Percentiles rank a stretch among this genome's conserved stretches.
Evolutionary conservation across 2,888 invertebrate genomes (phyloP).

Genomic region (Caenorhabditis afra): DNA sequence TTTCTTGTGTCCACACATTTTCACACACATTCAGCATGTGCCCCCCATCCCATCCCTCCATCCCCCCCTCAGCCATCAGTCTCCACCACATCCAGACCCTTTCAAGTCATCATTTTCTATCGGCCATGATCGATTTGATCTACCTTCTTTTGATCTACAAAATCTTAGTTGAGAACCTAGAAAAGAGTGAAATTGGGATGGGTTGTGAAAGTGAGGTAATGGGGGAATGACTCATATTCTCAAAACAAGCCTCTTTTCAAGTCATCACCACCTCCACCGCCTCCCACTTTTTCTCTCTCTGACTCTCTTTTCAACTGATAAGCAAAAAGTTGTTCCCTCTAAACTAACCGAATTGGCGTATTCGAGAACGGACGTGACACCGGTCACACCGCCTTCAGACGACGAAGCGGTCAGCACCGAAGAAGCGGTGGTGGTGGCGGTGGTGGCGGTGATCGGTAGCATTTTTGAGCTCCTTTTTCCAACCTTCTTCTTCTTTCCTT

Average conservation of each 20-base stretch:
- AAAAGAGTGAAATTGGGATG: no score
- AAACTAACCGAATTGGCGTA: constrained; percentile 11
- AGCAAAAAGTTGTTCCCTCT: neutral
- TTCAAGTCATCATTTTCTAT: neutral
- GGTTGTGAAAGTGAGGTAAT: no score
- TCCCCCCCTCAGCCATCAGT: neutral
- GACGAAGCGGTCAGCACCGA: neutral
- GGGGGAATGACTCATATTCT: no score
- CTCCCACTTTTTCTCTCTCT: constrained; percentile 2
- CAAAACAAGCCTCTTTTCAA: neutral
- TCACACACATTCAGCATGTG: constrained; percentile 37
- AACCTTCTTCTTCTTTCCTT: neutral
- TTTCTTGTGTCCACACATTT: constrained; percentile 35
- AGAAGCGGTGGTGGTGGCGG: no score
- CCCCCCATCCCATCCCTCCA: neutral
- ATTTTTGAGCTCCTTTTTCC: neutral
- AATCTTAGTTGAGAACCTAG: no score
- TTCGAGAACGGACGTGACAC: neutral
- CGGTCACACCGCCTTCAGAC: neutral
- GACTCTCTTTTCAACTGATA: constrained; percentile 6
- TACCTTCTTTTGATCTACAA: no score
- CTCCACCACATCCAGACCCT: neutral
- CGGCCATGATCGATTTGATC: no score
- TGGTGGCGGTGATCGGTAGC: neutral
- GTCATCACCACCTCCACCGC: constrained; percentile 5